Percentiles rank a stretch among this genome's conserved stretches.
phyloP scores from a whole-genome alignment of 2,888 invertebrate genomes.

The Macrosiphum euphorbiae region DNA sequence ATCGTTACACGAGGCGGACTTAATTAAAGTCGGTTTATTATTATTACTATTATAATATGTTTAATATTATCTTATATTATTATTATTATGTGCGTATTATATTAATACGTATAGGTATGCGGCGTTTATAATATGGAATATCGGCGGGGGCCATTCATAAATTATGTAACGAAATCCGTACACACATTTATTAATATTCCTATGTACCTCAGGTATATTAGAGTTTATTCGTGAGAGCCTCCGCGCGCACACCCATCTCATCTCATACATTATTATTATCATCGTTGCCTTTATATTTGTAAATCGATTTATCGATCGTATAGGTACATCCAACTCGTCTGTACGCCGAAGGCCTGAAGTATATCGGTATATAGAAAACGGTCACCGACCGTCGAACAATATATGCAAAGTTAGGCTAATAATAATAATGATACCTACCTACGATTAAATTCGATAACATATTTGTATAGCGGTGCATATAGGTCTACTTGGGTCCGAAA shows the following conservation, averaged over 20 bases:
- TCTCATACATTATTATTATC: neutral
- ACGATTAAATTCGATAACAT: too few relatives aligned
- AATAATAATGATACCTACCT: too few relatives aligned
- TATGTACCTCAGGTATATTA: neutral
- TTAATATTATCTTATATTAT: neutral
- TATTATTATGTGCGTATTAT: neutral
- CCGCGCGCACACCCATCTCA: neutral
- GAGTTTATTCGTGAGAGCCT: neutral
- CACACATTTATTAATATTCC: neutral
- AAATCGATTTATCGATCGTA: neutral
- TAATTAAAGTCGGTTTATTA: slow-evolving; percentile 30
- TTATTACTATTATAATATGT: neutral
- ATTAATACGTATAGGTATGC: neutral
- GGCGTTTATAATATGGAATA: neutral
- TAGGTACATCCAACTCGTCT: neutral
- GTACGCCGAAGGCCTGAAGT: neutral
- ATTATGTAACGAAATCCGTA: neutral
- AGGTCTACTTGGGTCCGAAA: too few relatives aligned
- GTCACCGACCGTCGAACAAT: neutral
- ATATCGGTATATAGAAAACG: neutral
- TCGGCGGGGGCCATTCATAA: slow-evolving; percentile 37
- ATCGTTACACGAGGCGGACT: slow-evolving; percentile 27
- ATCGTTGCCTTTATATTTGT: neutral
- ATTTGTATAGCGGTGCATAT: too few relatives aligned
- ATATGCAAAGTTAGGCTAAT: too few relatives aligned